These are phyloP conservation scores for Lasioglossum baleicum DNA, from an alignment of 1,140 invertebrate species.

Conservation along the genomic window DNA sequence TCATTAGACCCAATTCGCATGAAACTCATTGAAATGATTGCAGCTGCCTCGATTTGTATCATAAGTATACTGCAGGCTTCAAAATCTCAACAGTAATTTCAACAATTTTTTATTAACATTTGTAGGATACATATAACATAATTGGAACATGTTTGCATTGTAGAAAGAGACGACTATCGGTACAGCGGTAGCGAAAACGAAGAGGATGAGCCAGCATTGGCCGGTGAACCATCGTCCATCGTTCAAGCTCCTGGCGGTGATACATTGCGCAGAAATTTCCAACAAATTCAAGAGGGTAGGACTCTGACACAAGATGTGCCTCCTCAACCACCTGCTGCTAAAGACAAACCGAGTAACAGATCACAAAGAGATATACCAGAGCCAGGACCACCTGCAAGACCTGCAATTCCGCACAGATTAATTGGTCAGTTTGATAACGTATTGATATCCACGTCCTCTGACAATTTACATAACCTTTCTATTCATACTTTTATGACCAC, in stretches of 20 bases:
- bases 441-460: not conserved
- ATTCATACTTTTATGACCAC: not conserved
- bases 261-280: slow-evolving; percentile 96
- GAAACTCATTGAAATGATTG: too few relatives aligned
- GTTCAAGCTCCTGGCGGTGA: slow-evolving; percentile 94
- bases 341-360: slow-evolving; percentile 78
- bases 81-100: too few relatives aligned
- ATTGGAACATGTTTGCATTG: slow-evolving; percentile 41
- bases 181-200: slow-evolving; percentile 94
- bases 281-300: slow-evolving; percentile 96
- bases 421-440: slow-evolving; percentile 81
- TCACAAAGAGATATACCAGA: slow-evolving; percentile 83
- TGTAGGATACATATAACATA: too few relatives aligned
- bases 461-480: not conserved
- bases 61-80: too few relatives aligned
- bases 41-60: too few relatives aligned
- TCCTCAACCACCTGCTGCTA: slow-evolving; percentile 80
- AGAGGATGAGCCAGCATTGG: slow-evolving; percentile 90
- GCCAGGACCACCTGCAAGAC: slow-evolving; percentile 90
- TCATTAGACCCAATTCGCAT: too few relatives aligned
- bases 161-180: slow-evolving; percentile 89
- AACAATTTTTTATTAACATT: too few relatives aligned
- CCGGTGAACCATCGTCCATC: slow-evolving; percentile 93
- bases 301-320: slow-evolving; percentile 82
- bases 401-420: slow-evolving; percentile 92